Percentiles rank a stretch among this genome's conserved stretches.
These are phyloP conservation scores for Cassiopea xamachana DNA, from an alignment of 30 jellyfish, hydroid and myxozoan genomes.

Conservation along the genomic window DNA sequence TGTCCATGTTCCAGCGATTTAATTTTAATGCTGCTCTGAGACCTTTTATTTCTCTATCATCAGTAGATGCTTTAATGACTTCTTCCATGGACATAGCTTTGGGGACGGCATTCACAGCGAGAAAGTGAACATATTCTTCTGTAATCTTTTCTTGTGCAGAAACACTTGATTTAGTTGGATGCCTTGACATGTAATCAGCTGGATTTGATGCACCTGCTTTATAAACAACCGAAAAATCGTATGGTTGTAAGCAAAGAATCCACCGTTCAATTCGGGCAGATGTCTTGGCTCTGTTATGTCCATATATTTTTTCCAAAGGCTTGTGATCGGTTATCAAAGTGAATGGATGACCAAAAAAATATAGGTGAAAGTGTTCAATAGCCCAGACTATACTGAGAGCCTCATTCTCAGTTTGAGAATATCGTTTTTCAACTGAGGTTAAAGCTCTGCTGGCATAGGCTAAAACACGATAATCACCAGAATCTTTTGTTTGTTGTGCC, in stretches of 20 bases:
- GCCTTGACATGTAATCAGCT: conserved; percentile 43
- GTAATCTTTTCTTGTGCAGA: background rate
- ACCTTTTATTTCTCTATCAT: conserved; percentile 2
- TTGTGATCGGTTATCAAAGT: conserved; percentile 45
- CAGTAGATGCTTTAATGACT: background rate
- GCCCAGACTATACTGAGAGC: conserved; percentile 52
- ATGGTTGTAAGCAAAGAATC: conserved; percentile 34
- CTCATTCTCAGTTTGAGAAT: conserved; percentile 45
- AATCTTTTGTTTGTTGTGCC: conserved; percentile 19
- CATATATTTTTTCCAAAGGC: conserved; percentile 36
- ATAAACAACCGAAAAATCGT: conserved; percentile 3
- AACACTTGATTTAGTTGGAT: conserved; percentile 21
- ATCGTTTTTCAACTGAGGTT: conserved; percentile 31
- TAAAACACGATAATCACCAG: background rate
- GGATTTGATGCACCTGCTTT: conserved; percentile 42
- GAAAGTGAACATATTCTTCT: background rate
- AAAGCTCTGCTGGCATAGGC: conserved; percentile 43
- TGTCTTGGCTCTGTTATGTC: conserved; percentile 15
- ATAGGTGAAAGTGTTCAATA: conserved; percentile 22
- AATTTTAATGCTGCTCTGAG: conserved; percentile 16
- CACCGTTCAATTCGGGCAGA: conserved; percentile 57
- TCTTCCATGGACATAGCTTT: conserved; percentile 17
- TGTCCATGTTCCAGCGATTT: conserved; percentile 21
- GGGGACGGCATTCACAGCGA: background rate
- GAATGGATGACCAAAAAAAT: conserved; percentile 23